These are phyloP conservation scores for Odiellus spinosus DNA, from an alignment of 2,888 invertebrate species.

Conservation along the genomic window DNA sequence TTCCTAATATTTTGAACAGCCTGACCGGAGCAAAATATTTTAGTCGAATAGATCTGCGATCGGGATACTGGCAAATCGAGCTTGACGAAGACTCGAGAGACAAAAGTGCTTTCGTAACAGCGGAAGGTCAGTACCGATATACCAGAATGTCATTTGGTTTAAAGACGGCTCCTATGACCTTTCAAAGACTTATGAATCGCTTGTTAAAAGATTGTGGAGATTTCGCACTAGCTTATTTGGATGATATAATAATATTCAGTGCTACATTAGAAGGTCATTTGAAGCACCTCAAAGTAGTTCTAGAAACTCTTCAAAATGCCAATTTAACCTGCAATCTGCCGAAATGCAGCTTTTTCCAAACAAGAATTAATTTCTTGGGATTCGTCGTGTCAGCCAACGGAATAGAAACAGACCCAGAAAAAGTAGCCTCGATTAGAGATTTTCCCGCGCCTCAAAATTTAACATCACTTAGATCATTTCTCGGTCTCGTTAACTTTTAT, in stretches of 20 bases:
- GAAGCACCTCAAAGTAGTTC: not conserved
- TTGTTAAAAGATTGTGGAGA: not conserved
- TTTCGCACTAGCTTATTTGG: not conserved
- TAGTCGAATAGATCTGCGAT: not conserved
- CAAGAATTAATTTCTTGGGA: not conserved
- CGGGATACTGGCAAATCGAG: constrained; percentile 2
- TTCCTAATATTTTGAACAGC: no score
- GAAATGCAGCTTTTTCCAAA: constrained; percentile 2
- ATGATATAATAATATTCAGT: constrained; percentile 3
- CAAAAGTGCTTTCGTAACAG: not conserved
- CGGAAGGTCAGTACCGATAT: not conserved
- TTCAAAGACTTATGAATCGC: not conserved
- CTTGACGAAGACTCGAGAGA: not conserved
- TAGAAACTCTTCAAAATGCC: not conserved
- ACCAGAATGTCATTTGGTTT: not conserved
- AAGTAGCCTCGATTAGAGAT: not conserved
- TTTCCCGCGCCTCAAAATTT: not conserved
- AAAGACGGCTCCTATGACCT: not conserved
- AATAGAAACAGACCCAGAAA: not conserved
- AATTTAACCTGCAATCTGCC: constrained; percentile 1
- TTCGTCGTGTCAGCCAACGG: not conserved
- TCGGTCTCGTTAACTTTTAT: not conserved
- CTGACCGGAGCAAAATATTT: constrained; percentile 3
- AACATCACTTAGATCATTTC: constrained; percentile 1
- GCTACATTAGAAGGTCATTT: constrained; percentile 2